Evolutionary conservation across 1,140 invertebrate species (phyloP), one percentile per base, ranked within the genome.

Genomic region (Papilio polytes): DNA sequence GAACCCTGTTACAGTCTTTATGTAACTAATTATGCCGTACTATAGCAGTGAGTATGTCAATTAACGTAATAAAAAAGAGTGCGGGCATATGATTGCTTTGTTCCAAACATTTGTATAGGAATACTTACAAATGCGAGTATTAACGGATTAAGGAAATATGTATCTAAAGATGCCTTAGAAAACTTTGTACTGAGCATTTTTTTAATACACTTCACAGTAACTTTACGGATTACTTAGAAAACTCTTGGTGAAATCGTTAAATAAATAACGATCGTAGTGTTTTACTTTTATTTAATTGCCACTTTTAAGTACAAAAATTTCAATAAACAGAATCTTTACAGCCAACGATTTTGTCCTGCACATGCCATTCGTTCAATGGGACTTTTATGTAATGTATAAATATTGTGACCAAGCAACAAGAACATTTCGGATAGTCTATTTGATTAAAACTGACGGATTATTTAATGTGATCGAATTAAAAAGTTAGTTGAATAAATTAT

Each of bases 311-410:
- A 56, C 7, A 20, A 56, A 56, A 56, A 56, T 3, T 56, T 56
- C 53, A 56, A 20, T 56, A 9, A 13, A 26, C 22, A 13, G 2
- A 9, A 26, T 12, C 20, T 63, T 63, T 63, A 63, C 59, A 63
- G 26, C 9, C 22, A 9, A 63, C 10, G 10, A 26, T 63, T 63
- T 63, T 63, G 59, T 63, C 22, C 59, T 26, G 59, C 59, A 26
- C 59, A 1, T 56, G 18, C 53, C 53, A 1, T 56, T 18, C 53
- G 53, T n/a, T 56, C 22, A 63, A 63, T 63, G 10, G 12, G 9
- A 26, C 59, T 63, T 63, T 63, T 63, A 63, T 63, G 59, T 63
- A 63, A 63, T 26, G 22, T 26, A 59, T n/a, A 59, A 63, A 63
- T 9, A 63, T 63, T 26, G 59, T 63, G 22, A 26, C 59, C 59